Conservation (phyloP, 2,797 vertebrate genomes). For the Pseudomugil tenellus region DNA sequence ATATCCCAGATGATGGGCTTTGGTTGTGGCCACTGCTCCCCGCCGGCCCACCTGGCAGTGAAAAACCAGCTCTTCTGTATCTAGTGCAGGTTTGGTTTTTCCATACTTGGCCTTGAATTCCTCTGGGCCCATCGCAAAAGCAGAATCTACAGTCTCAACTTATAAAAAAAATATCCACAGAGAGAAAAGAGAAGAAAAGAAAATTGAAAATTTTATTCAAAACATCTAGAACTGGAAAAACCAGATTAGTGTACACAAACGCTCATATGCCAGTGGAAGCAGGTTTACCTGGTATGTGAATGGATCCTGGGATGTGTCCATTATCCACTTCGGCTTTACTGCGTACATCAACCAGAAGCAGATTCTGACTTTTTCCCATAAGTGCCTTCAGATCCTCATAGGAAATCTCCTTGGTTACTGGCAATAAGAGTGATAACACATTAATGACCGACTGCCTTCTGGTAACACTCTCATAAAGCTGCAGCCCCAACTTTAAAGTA, state of each 20-base stretch:
- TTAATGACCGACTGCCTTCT: not conserved
- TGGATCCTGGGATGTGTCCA: constrained; percentile 80
- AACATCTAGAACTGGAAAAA: constrained; percentile 14
- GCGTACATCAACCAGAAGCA: constrained; percentile 84
- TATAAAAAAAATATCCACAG: not conserved
- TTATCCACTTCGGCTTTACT: constrained; percentile 80
- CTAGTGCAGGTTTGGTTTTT: constrained; percentile 73
- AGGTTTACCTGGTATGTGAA: constrained; percentile 84
- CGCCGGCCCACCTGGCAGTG: constrained; percentile 84
- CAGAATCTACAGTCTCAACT: constrained; percentile 82
- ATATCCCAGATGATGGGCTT: constrained; percentile 79
- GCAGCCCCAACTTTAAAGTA: not conserved
- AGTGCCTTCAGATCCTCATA: constrained; percentile 79
- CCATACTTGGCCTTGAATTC: constrained; percentile 81
- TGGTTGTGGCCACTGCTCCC: constrained; percentile 75
- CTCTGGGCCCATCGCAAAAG: constrained; percentile 77
- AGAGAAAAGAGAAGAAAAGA: not conserved
- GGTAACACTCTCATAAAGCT: constrained; percentile 2
- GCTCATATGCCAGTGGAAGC: not conserved
- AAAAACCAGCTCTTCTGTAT: constrained; percentile 81
- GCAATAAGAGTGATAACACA: not conserved
- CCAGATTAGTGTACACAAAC: not conserved
- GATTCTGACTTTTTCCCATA: constrained; percentile 63
- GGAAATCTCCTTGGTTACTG: constrained; percentile 67
- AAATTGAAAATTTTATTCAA: not conserved